Percentiles rank a stretch among this genome's conserved stretches.
Conservation (phyloP, 1,140 invertebrate species). For the Scaptomyza graminum region DNA sequence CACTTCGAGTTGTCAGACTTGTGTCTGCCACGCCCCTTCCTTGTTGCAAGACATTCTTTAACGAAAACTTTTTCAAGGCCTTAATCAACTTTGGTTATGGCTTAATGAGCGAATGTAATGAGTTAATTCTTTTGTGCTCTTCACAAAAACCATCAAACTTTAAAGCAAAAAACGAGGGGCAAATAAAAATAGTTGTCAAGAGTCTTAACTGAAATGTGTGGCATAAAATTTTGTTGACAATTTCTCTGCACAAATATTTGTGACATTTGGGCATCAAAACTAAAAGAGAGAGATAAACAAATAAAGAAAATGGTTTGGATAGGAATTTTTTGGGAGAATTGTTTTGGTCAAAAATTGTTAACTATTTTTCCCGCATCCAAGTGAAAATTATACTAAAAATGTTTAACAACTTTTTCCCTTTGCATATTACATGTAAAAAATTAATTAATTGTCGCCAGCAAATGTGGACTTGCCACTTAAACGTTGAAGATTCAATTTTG, state of each 20-base stretch:
- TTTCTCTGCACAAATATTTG: neutral
- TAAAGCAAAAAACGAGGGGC: neutral
- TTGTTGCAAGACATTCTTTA: conserved; percentile 49
- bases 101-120: conserved; percentile 73
- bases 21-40: conserved; percentile 12
- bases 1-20: conserved; percentile 71
- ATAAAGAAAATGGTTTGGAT: neutral
- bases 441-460: neutral
- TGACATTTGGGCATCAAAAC: neutral
- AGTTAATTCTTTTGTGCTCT: conserved; percentile 71
- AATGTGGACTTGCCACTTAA: neutral
- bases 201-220: conserved; percentile 13
- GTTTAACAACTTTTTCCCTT: too few species aligned
- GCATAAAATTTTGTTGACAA: neutral
- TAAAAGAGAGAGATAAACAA: neutral
- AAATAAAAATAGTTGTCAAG: conserved; percentile 28
- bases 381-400: too few species aligned
- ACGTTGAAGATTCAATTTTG: conserved; percentile 26
- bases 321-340: neutral
- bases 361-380: too few species aligned
- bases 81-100: conserved; percentile 72
- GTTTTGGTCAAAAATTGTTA: too few species aligned
- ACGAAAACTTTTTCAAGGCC: conserved; percentile 69
- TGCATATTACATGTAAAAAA: too few species aligned
- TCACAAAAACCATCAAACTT: conserved; percentile 22